Base-by-base conservation (phyloP, 2,113 vertebrate genomes). In the Protobothrops flavoviridis region DNA sequence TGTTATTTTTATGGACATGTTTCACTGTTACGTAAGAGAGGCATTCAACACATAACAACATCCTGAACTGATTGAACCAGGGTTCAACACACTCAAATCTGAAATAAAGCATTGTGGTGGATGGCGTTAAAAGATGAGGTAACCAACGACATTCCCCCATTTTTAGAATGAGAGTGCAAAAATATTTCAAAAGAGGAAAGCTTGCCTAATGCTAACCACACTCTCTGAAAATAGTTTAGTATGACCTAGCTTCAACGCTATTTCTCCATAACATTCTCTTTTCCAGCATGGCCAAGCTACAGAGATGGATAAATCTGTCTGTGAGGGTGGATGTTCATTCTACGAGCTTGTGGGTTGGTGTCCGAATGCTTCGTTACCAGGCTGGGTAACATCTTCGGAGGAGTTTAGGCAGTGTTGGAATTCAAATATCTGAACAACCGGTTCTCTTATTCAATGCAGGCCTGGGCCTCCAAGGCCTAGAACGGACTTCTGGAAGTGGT, bases 211-310 rank as follows among this genome's bases (percentile, higher is more conserved):
- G 3, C n/a, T n/a, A 53, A 33, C 20, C 8, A 52, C 10, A 55
- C 10, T 26, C 1, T 52, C 17, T 10, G 5, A 69, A 74, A 74
- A 39, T 53, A 55, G 74, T 29, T 43, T 48, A 17, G 29, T 92
- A 11, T 89, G 26, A 20, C 26, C 15, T 1, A n/a, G 9, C 55
- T 23, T 69, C 1, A 1, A 43, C 94, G 91, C 52, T 86, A 4
- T 1, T 52, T 26, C 6, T 0, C 2, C 0, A 26, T 90, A 15
- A 43, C 39, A 26, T 39, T 0, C 45, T 1, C 39, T n/a, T 48
- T 93, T 92, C 24, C 33, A 91, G 29, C 2, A 4, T 48, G 87
- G 24, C 2, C n/a, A 57, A 39, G 53, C 33, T 55, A 57, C 33
- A 90, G 43, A 64, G 26, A 69, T 21, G 61, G 61, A n/a, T 10